These are phyloP conservation scores for Hydropsyche betteni DNA, from an alignment of 2,888 invertebrate species.

Conservation along the genomic window DNA sequence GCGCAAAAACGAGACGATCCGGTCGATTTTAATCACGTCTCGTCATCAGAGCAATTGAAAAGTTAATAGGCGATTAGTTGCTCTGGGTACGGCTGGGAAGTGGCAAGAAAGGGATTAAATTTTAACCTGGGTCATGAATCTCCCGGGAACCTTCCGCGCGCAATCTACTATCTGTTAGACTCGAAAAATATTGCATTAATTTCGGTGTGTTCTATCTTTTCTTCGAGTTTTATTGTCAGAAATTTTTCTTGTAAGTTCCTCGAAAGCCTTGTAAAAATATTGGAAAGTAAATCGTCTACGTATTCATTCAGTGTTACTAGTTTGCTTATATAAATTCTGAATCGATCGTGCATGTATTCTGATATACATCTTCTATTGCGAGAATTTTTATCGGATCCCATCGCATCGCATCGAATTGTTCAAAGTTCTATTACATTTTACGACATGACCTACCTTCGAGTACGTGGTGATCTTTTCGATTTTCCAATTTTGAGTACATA, in stretches of 20 bases:
- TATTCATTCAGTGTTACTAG: too few species aligned
- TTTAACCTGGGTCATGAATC: conserved; percentile 32
- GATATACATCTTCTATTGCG: conserved; percentile 12
- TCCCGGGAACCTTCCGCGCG: conserved; percentile 10
- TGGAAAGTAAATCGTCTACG: too few species aligned
- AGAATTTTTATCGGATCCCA: conserved; percentile 14
- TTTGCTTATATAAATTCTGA: too few species aligned
- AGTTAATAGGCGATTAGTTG: conserved; percentile 48
- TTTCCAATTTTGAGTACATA: background rate
- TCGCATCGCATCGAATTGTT: conserved; percentile 10
- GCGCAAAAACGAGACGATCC: conserved; percentile 19
- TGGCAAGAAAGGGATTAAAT: conserved; percentile 35
- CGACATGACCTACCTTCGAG: background rate
- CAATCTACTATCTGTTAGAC: conserved; percentile 5
- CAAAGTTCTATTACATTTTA: conserved; percentile 20
- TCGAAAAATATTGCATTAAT: background rate
- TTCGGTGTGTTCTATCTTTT: too few species aligned
- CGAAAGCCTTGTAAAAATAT: too few species aligned
- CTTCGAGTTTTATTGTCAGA: too few species aligned
- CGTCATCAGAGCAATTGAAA: conserved; percentile 47
- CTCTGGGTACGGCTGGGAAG: conserved; percentile 37
- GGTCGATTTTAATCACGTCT: conserved; percentile 39
- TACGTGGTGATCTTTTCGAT: background rate
- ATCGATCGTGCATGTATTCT: background rate
- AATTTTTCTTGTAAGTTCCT: too few species aligned